Percentiles rank a stretch among this genome's conserved stretches.
Conservation (phyloP, 2,888 invertebrate genomes). For the Polymixis lichenea region DNA sequence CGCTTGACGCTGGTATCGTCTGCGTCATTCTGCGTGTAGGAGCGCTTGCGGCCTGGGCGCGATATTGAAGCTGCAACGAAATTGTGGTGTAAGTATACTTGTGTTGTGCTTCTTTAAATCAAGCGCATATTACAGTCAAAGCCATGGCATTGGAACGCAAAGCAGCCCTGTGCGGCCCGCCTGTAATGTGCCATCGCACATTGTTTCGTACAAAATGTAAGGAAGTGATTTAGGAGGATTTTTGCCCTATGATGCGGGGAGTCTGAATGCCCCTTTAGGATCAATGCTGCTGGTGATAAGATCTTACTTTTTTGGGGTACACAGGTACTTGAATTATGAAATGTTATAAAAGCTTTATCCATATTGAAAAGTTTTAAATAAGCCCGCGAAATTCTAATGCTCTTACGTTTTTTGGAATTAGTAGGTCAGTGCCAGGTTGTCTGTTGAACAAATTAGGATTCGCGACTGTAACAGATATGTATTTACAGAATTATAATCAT, state of each 20-base stretch:
- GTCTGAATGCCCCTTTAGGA: neutral
- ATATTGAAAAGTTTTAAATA: too few relatives aligned
- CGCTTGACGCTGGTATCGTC: conserved; percentile 78
- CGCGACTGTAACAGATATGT: too few relatives aligned
- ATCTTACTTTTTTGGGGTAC: neutral
- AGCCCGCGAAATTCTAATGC: too few relatives aligned
- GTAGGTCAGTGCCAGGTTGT: too few relatives aligned
- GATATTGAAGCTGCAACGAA: conserved; percentile 60
- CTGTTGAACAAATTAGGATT: too few relatives aligned
- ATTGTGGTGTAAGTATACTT: neutral
- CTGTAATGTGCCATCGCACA: too few relatives aligned
- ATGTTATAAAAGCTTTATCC: neutral
- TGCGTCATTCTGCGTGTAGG: conserved; percentile 80
- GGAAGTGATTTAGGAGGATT: neutral
- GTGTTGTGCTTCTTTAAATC: neutral
- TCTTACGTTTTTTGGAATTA: too few relatives aligned
- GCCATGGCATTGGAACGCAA: too few relatives aligned
- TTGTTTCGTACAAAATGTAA: too few relatives aligned
- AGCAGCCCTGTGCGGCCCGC: neutral
- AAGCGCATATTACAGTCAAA: neutral
- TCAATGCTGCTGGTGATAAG: neutral
- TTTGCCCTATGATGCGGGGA: neutral
- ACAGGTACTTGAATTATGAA: too few relatives aligned
- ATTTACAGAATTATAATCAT: too few relatives aligned
- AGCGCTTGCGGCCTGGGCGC: conserved; percentile 81